These are phyloP conservation scores for Callimorpha dominula DNA, from an alignment of 2,888 invertebrate genomes.

Conservation along the genomic window DNA sequence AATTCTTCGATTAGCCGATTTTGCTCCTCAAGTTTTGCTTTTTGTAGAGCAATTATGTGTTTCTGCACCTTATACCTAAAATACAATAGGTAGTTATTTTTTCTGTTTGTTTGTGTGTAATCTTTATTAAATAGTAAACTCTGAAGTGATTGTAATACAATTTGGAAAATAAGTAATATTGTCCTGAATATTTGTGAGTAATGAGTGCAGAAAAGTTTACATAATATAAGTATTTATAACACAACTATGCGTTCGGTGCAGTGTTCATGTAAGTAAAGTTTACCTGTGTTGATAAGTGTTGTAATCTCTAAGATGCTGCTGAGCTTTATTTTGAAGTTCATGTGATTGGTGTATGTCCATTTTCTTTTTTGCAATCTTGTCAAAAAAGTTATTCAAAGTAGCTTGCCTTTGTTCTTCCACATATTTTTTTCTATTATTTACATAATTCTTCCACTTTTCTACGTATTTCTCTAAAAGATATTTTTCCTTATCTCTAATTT, in stretches of 20 bases:
- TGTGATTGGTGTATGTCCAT: constrained; percentile 50
- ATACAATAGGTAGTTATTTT: constrained; percentile 30
- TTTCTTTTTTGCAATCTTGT: constrained; percentile 76
- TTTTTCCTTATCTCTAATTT: constrained; percentile 59
- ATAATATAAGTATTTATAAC: not conserved
- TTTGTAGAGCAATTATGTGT: constrained; percentile 91
- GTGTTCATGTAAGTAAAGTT: constrained; percentile 2
- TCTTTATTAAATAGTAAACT: too few relatives aligned
- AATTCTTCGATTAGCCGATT: constrained; percentile 91
- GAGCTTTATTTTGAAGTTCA: constrained; percentile 64
- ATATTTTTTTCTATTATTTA: constrained; percentile 61
- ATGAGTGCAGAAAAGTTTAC: not conserved
- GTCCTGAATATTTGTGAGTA: not conserved
- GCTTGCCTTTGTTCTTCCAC: constrained; percentile 66
- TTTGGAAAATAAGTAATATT: not conserved
- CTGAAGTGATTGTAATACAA: not conserved
- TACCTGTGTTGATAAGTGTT: constrained; percentile 80
- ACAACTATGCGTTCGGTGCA: not conserved
- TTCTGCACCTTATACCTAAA: constrained; percentile 90
- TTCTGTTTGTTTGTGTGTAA: not conserved
- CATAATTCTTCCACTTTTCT: constrained; percentile 71
- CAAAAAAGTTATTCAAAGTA: constrained; percentile 73
- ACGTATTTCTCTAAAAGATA: constrained; percentile 67
- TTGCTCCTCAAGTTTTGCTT: constrained; percentile 90
- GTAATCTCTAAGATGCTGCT: constrained; percentile 68